Conservation (phyloP, 2,888 invertebrate species). For the Drosophila suboccidentalis region DNA sequence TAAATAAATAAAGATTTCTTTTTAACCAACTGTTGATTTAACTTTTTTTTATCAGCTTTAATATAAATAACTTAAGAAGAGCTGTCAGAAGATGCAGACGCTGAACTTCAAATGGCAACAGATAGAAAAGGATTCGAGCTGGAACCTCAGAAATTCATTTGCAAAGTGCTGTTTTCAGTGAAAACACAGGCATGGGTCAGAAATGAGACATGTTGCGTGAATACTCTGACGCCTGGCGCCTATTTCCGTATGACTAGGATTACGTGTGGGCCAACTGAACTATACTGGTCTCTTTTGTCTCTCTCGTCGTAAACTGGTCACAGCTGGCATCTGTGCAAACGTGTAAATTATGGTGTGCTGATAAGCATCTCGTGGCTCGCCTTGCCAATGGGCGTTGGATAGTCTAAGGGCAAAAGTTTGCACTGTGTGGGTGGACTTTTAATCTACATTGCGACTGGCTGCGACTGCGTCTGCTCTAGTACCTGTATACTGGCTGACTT, state of each 20-base stretch:
- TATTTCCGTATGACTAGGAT: conserved; percentile 39
- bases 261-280: conserved; percentile 16
- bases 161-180: conserved; percentile 40
- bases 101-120: conserved; percentile 11
- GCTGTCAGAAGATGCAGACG: conserved; percentile 6
- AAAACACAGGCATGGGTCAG: conserved; percentile 23
- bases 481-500: conserved; percentile 3
- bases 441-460: conserved; percentile 34
- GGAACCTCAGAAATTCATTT: conserved; percentile 1
- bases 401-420: conserved; percentile 23
- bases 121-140: conserved; percentile 10
- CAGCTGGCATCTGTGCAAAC: conserved; percentile 70
- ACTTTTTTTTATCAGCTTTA: not conserved
- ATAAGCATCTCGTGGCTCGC: conserved; percentile 65
- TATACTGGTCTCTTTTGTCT: conserved; percentile 1
- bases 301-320: conserved; percentile 30
- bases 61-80: not conserved
- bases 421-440: conserved; percentile 53
- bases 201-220: conserved; percentile 49
- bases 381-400: conserved; percentile 18
- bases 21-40: not conserved
- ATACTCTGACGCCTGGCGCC: conserved; percentile 77
- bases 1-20: not conserved
- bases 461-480: conserved; percentile 8
- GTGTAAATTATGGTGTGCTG: conserved; percentile 78